Base-by-base conservation (phyloP, 1,140 invertebrate genomes). In the Mactra quadrangularis region DNA sequence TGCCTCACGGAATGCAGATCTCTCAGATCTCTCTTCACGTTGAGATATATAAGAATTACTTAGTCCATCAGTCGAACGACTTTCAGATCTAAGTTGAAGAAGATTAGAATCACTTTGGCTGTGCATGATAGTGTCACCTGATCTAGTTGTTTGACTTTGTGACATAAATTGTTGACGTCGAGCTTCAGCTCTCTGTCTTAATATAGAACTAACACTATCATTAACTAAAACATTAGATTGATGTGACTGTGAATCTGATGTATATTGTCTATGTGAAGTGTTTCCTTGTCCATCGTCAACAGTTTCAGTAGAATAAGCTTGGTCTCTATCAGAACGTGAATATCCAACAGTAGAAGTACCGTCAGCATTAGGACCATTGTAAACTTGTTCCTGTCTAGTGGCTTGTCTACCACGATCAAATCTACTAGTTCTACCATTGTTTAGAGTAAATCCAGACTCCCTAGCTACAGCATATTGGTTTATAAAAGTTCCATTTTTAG, bases 51-150 rank as follows among this genome's bases (percentile, higher is more conserved):
- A 41, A 7, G 38, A 7, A 6, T 41, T 6, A 41, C 38, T 41
- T 47, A 25, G 55, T 27, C 25, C 55, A 13, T 22, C 11, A 57
- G 22, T 57, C n/a, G 3, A 25, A 1, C 22, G 1, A 6, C 22
- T 68, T 31, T 68, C 64, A 9, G 64, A 68, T 50, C 38, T 47
- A 68, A 52, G 27, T 31, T 29, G 41, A 47, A 47, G 41, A 15
- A 27, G 64, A 25, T 38, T 33, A 64, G 15, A 27, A 2, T 68
- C 25, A 27, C 38, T 25, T 19, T 27, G 31, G 22, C 38, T 50
- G 2, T 41, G 17, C 19, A 41, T 31, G 19, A 68, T n/a, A 47
- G 22, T 25, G 15, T 25, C 15, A 3, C 64, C 64, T 31, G 47
- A 31, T 50, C 45, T 41, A 50, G 3, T 68, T 25, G 22, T 50